phyloP scores from a whole-genome alignment of 2,888 invertebrate species.

The Sclerodermus sp. region DNA sequence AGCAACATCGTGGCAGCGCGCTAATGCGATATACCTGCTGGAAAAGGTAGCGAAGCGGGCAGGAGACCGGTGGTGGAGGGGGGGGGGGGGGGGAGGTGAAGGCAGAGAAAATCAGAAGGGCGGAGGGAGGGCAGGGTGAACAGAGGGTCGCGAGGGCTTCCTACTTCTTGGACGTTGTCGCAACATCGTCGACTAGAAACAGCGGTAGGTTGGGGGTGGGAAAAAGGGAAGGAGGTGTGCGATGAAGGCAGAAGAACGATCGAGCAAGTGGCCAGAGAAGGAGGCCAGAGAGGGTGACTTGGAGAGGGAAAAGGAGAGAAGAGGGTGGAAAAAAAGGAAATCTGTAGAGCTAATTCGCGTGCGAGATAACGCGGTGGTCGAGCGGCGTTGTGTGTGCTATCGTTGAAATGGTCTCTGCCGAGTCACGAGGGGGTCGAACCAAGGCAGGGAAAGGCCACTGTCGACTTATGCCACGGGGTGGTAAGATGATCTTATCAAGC shows the following conservation, averaged over 20 bases:
- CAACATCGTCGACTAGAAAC: conserved; percentile 28
- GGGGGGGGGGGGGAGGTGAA: conserved; percentile 12
- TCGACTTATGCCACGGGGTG: conserved; percentile 44
- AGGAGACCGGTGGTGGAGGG: background rate
- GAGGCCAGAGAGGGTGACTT: conserved; percentile 1
- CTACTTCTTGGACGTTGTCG: conserved; percentile 29
- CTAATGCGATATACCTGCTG: conserved; percentile 32
- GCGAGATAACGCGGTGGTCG: conserved; percentile 50
- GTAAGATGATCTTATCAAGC: conserved; percentile 44
- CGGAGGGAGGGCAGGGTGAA: conserved; percentile 2
- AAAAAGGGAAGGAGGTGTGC: background rate
- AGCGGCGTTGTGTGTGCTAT: conserved; percentile 31
- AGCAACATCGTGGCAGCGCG: conserved; percentile 9
- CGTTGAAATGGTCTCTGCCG: conserved; percentile 45
- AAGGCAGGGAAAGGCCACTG: conserved; percentile 54
- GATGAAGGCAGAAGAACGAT: too few species aligned
- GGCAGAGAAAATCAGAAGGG: background rate
- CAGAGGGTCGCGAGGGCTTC: conserved; percentile 24
- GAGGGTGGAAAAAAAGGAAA: conserved; percentile 37
- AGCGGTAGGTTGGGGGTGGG: conserved; percentile 20
- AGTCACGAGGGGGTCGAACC: conserved; percentile 46
- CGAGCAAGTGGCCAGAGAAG: background rate
- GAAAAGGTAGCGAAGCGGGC: conserved; percentile 1
- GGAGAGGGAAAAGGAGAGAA: conserved; percentile 8
- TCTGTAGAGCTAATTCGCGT: conserved; percentile 57